These are phyloP conservation scores for Rhinoraja longicauda DNA, from an alignment of 2,797 vertebrate genomes.

Conservation along the genomic window DNA sequence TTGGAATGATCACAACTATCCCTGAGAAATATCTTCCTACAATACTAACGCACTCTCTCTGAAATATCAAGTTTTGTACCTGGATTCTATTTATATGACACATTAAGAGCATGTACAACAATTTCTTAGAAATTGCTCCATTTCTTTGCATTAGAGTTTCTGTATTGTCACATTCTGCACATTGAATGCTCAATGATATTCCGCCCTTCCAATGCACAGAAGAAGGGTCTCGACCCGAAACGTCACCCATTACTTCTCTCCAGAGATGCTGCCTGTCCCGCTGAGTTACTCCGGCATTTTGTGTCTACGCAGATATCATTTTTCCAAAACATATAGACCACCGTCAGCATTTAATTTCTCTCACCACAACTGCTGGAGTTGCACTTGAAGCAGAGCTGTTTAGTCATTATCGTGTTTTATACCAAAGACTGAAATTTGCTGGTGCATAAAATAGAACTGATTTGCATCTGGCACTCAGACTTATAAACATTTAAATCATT, in stretches of 20 bases:
- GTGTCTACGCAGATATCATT: too few relatives aligned
- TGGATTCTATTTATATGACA: neutral
- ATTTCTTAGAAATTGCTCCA: neutral
- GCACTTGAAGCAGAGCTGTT: neutral
- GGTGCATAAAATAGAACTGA: neutral
- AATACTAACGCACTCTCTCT: neutral
- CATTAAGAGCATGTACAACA: neutral
- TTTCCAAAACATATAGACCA: neutral
- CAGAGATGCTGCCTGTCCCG: too few relatives aligned
- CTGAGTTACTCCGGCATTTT: too few relatives aligned
- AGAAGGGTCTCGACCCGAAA: too few relatives aligned
- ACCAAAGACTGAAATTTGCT: neutral
- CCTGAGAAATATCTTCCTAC: neutral
- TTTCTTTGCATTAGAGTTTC: neutral
- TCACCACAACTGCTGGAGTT: neutral
- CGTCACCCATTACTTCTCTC: too few relatives aligned
- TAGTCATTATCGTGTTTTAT: neutral
- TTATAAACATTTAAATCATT: conserved; percentile 27
- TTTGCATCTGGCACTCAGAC: neutral
- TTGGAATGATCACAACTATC: neutral
- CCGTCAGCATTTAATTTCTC: neutral
- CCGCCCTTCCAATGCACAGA: neutral
- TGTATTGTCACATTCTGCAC: neutral
- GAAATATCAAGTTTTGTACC: neutral
- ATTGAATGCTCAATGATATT: neutral